Evolutionary conservation across 2,797 vertebrate species (phyloP), one percentile per base, ranked within the genome.

Genomic region (Acipenser ruthenus): DNA sequence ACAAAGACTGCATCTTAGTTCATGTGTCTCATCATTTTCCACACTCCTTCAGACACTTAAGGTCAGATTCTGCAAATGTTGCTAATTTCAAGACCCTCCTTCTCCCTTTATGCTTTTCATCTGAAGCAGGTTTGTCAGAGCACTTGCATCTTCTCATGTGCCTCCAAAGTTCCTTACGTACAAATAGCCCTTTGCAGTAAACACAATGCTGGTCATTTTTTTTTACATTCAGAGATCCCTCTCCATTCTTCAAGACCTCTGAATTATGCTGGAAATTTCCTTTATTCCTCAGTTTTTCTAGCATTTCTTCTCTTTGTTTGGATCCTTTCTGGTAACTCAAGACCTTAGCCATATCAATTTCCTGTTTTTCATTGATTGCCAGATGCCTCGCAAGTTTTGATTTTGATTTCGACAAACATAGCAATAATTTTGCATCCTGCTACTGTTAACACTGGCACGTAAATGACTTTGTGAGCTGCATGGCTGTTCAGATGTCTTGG

Each of bases 361-460:
- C 51, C 12, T n/a, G 53, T 49, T 62, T 67, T 62, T 62, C 63
- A n/a, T 68, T 65, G 8, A 50, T 71, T 70, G 65, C 70, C 49
- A 75, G 67, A 58, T 63, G 71, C 10, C 48, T 23, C 6, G 68
- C 6, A 61, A 65, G 60, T 62, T 75, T 72, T 65, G 70, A 63
- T 63, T 70, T 60, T 53, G 52, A 49, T 18, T 71, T 68, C 64
- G 70, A 77, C 72, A 75, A 59, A 74, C 74, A 50, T 63, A 75
- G 67, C 73, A 72, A 12, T 67, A 73, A 23, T 64, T 50, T 37
- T 59, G 23, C 23, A 37, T 37, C 23, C 23, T 37, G 23, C 23
- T 37, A 37, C 23, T 37, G 23, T 37, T 37, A 37, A 37, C 23
- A 37, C 23, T 37, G 23, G 1, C 23, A 37, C 23, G 4, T 37